A percentile compares a stretch with the other conserved stretches of the same genome.
phyloP scores from a whole-genome alignment of 2,113 vertebrate species.

The Hippoglossus stenolepis region DNA sequence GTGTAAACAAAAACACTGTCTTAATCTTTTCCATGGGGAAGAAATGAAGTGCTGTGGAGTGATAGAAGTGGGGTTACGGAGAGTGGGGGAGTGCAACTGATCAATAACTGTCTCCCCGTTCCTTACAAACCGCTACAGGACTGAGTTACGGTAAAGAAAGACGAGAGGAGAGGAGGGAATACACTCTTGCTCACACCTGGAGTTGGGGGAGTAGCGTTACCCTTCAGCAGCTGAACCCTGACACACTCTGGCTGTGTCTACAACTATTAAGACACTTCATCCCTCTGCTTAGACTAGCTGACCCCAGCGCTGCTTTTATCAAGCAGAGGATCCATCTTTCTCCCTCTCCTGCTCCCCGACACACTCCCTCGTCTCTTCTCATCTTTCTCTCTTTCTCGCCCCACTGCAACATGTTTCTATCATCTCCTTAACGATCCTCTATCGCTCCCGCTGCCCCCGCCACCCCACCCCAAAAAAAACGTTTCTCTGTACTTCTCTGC shows the following conservation, averaged over 20 bases:
- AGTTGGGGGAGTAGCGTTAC: conserved; percentile 49
- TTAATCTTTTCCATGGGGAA: neutral
- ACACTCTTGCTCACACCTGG: conserved; percentile 55
- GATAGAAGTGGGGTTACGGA: conserved; percentile 24
- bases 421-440: conserved; percentile 15
- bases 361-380: conserved; percentile 33
- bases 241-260: conserved; percentile 56
- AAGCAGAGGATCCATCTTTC: conserved; percentile 53
- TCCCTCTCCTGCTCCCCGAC: neutral
- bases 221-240: conserved; percentile 56
- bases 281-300: conserved; percentile 47
- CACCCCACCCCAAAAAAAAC: neutral
- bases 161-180: conserved; percentile 1
- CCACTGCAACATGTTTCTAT: conserved; percentile 42
- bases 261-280: conserved; percentile 61
- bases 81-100: conserved; percentile 27
- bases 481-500: conserved; percentile 24
- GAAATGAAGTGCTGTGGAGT: conserved; percentile 20
- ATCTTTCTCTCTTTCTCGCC: conserved; percentile 6
- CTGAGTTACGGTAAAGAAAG: conserved; percentile 25
- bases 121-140: conserved; percentile 36
- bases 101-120: conserved; percentile 47
- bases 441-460: conserved; percentile 33
- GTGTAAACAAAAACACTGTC: neutral
- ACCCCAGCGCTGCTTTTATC: conserved; percentile 52